These are phyloP conservation scores for Gnathonemus longibarbis DNA, from an alignment of 2,113 vertebrate species.

Conservation along the genomic window DNA sequence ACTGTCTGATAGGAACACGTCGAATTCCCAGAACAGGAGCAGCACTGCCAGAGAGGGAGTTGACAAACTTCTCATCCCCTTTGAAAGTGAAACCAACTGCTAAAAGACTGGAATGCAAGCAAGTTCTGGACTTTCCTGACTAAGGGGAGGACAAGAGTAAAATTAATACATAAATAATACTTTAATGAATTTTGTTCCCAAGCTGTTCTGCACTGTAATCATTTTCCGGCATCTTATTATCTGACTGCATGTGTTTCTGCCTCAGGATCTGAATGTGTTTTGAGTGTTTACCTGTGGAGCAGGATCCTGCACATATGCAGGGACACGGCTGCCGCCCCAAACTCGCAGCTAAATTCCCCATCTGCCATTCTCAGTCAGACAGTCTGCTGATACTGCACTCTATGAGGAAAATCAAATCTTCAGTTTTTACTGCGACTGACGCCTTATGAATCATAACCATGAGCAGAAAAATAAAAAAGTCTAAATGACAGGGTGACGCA, in stretches of 20 bases:
- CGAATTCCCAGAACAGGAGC: not conserved
- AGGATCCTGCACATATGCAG: not conserved
- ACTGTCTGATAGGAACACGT: not conserved
- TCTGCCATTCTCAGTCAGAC: not conserved
- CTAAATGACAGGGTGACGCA: not conserved
- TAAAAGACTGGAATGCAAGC: not conserved
- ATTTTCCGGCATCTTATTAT: not conserved
- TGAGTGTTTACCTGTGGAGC: not conserved
- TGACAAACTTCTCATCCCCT: not conserved
- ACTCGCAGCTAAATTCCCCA: not conserved
- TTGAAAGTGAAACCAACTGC: slow-evolving; percentile 2
- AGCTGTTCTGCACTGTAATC: not conserved
- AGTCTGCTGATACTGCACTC: not conserved
- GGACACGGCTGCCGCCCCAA: not conserved
- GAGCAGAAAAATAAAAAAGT: not conserved
- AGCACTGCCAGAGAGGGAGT: not conserved
- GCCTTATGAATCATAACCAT: not conserved
- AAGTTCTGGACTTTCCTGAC: not conserved
- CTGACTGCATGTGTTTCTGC: not conserved
- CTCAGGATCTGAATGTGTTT: not conserved
- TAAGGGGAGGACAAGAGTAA: not conserved
- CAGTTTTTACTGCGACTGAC: not conserved
- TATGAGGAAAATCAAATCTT: not conserved
- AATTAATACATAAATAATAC: not conserved
- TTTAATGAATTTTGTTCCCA: not conserved